Base-by-base conservation (phyloP, 2,797 vertebrate genomes). In the Hyperoplus lanceolatus region DNA sequence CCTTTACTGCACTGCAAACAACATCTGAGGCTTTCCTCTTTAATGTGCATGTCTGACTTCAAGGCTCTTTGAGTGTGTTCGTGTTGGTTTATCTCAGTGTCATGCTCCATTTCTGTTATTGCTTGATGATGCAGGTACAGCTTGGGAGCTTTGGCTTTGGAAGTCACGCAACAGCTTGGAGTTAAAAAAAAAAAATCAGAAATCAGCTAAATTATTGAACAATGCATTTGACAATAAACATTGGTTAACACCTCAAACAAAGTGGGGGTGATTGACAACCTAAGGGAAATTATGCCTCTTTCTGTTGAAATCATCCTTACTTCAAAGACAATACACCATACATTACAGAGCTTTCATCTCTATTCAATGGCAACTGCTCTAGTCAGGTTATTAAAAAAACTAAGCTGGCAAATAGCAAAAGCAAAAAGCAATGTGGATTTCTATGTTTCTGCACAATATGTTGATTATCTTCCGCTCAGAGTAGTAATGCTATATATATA, bases 1-100 rank as follows among this genome's bases (percentile, higher is more conserved):
- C 56, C 53, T 77, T 63, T 75, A 61, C 67, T 59, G 64, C 48
- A 64, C 49, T 18, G 49, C 7, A 46, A 61, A 2, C 64, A 49
- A 21, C 54, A 59, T 48, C 18, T 5, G 50, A 58, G 43, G 38
- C 36, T 60, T 53, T 42, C 13, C 41, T 43, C 8, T 45, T 60
- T 21, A 15, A 8, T 36, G 74, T 72, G 63, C 14, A 13, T 48
- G 38, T 61, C 46, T 64, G 41, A 21, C 45, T 51, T 63, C 58
- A 43, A 41, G 43, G 42, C 14, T 72, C 39, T 39, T 0, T 43
- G 5, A 48, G 10, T 14, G 45, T 39, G 50, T 45, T 42, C 3
- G 16, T 58, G 39, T 55, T 15, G 50, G 36, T 56, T n/a, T 70
- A 42, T 64, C 2, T n/a, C 9, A 6, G 1, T 77, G 18, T 43